These are phyloP conservation scores for Coenonympha arcania DNA, from an alignment of 2,888 invertebrate genomes.

Conservation along the genomic window DNA sequence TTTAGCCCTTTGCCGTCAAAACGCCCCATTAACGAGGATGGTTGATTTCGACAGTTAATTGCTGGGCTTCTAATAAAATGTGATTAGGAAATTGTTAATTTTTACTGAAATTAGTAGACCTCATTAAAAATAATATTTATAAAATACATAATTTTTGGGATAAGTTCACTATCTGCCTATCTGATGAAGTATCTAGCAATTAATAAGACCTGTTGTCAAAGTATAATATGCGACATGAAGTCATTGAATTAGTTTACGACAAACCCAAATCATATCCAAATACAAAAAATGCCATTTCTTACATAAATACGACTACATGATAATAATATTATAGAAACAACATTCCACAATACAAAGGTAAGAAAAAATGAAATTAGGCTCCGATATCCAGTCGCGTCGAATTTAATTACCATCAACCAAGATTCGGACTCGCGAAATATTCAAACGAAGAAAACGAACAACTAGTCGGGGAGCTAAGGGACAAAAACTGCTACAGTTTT, in stretches of 20 bases:
- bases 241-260: too few species aligned
- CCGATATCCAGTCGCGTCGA: slow-evolving; percentile 40
- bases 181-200: too few species aligned
- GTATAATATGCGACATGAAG: too few species aligned
- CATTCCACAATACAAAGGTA: background rate
- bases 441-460: slow-evolving; percentile 38
- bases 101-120: background rate
- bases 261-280: too few species aligned
- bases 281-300: too few species aligned
- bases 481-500: too few species aligned
- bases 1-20: slow-evolving; percentile 69
- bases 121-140: background rate
- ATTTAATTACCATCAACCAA: slow-evolving; percentile 54
- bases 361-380: slow-evolving; percentile 29
- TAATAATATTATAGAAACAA: background rate
- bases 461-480: too few species aligned
- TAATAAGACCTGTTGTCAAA: too few species aligned
- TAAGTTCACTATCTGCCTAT: too few species aligned
- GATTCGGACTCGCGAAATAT: slow-evolving; percentile 49
- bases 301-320: background rate
- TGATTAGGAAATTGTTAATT: slow-evolving; percentile 28
- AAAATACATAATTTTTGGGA: background rate
- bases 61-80: slow-evolving; percentile 60
- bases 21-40: slow-evolving; percentile 69
- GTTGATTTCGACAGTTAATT: slow-evolving; percentile 69